phyloP scores from a whole-genome alignment of 2,113 vertebrate species.

The Onychostoma macrolepis region DNA sequence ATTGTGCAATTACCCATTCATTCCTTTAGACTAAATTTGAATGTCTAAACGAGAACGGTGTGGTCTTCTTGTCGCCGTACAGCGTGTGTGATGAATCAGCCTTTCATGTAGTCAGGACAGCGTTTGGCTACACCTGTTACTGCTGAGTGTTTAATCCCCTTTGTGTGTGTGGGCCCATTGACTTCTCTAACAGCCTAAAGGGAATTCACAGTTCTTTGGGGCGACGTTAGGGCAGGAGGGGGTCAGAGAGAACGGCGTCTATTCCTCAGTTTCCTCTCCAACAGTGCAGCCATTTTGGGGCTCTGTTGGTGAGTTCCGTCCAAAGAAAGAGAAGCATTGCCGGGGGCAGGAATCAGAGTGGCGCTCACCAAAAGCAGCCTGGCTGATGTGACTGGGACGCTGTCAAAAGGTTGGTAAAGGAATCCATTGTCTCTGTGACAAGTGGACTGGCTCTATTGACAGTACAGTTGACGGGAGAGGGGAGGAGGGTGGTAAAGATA shows the following conservation, averaged over 20 bases:
- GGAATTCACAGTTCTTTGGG: slow-evolving; percentile 67
- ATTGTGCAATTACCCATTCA: slow-evolving; percentile 16
- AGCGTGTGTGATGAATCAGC: slow-evolving; percentile 49
- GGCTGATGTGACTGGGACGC: slow-evolving; percentile 72
- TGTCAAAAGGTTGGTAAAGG: slow-evolving; percentile 74
- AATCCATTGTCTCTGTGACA: slow-evolving; percentile 78
- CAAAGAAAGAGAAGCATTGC: slow-evolving; percentile 69
- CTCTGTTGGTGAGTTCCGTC: slow-evolving; percentile 74
- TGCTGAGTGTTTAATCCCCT: slow-evolving; percentile 71
- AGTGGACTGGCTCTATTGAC: slow-evolving; percentile 83
- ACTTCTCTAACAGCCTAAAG: slow-evolving; percentile 68
- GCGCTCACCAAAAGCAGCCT: slow-evolving; percentile 73
- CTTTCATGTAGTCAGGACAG: slow-evolving; percentile 65
- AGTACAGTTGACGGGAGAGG: slow-evolving; percentile 76
- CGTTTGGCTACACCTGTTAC: slow-evolving; percentile 73
- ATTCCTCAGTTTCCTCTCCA: slow-evolving; percentile 67
- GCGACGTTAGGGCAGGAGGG: slow-evolving; percentile 46
- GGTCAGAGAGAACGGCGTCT: slow-evolving; percentile 66
- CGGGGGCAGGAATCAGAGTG: slow-evolving; percentile 74
- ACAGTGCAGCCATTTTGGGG: slow-evolving; percentile 74
- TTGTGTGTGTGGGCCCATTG: slow-evolving; percentile 70
- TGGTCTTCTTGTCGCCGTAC: slow-evolving; percentile 47
- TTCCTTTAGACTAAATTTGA: slow-evolving; percentile 26
- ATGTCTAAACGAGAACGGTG: slow-evolving; percentile 6
- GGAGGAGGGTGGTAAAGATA: slow-evolving; percentile 39